These are phyloP conservation scores for Lycocorax pyrrhopterus DNA, from an alignment of 2,113 vertebrate species.

Conservation along the genomic window DNA sequence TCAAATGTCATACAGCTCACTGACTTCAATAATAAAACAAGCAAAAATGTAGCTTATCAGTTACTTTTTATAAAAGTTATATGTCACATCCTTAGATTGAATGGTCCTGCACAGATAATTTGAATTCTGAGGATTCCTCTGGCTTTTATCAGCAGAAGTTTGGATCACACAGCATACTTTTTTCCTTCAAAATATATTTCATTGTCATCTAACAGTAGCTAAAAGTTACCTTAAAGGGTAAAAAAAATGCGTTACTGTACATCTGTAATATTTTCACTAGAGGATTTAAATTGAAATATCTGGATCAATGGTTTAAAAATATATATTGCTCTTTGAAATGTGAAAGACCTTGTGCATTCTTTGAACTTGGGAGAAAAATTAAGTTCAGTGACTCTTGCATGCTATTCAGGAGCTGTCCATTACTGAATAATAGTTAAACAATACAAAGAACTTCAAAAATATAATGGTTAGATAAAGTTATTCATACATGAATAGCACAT, in stretches of 20 bases:
- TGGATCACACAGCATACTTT: not conserved
- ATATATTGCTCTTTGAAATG: not conserved
- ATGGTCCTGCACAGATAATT: not conserved
- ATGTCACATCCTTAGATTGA: not conserved
- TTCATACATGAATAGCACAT: constrained; percentile 59
- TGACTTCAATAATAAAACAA: not conserved
- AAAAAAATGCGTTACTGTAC: not conserved
- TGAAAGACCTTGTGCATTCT: not conserved
- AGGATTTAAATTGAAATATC: not conserved
- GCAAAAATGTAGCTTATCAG: not conserved
- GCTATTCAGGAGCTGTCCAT: not conserved
- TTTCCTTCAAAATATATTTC: not conserved
- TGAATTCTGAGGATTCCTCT: not conserved
- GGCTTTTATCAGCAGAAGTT: not conserved
- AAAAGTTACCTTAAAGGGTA: not conserved
- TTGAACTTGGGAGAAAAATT: constrained; percentile 4
- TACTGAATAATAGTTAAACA: constrained; percentile 16
- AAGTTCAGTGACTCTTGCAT: not conserved
- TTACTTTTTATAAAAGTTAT: not conserved
- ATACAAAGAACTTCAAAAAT: constrained; percentile 24
- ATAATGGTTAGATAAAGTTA: constrained; percentile 33
- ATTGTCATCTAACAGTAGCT: not conserved
- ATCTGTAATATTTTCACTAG: not conserved
- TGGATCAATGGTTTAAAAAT: constrained; percentile 16
- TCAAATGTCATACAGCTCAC: not conserved